Percentiles rank a stretch among this genome's conserved stretches.
phyloP scores from a whole-genome alignment of 1,140 invertebrate species.

The Mycetomoellerius zeteki region DNA sequence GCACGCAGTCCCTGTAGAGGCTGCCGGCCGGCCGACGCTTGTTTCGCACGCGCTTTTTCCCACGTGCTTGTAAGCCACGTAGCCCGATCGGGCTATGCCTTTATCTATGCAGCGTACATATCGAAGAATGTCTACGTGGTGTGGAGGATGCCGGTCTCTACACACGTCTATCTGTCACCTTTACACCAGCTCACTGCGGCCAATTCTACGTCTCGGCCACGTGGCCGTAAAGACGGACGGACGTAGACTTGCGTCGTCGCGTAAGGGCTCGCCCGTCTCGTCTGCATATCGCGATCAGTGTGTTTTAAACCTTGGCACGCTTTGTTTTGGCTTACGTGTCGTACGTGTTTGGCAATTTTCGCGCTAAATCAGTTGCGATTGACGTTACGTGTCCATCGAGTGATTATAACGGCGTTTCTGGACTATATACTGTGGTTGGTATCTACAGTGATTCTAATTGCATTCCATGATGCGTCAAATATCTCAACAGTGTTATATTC shows the following conservation, averaged over 20 bases:
- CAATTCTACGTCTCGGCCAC: constrained; percentile 70
- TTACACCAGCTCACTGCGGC: constrained; percentile 57
- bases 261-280: constrained; percentile 21
- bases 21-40: constrained; percentile 72
- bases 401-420: too few relatives aligned
- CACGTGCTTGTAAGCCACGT: constrained; percentile 80
- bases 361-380: background rate
- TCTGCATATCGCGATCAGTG: constrained; percentile 61
- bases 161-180: constrained; percentile 62
- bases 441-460: background rate
- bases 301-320: constrained; percentile 73
- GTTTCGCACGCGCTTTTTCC: constrained; percentile 83
- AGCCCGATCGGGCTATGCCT: constrained; percentile 58
- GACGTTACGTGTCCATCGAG: constrained; percentile 15
- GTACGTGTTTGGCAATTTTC: constrained; percentile 20
- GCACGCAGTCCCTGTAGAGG: constrained; percentile 76
- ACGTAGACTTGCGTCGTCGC: constrained; percentile 49
- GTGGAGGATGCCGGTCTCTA: constrained; percentile 47
- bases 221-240: constrained; percentile 70
- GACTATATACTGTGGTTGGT: background rate
- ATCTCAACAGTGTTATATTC: background rate
- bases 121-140: constrained; percentile 64
- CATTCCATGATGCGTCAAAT: background rate
- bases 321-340: constrained; percentile 66
- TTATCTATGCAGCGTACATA: constrained; percentile 56